Evolutionary conservation across 2,797 vertebrate species (phyloP), one percentile per base, ranked within the genome.

Genomic region (Crocodylus rhombifer): DNA sequence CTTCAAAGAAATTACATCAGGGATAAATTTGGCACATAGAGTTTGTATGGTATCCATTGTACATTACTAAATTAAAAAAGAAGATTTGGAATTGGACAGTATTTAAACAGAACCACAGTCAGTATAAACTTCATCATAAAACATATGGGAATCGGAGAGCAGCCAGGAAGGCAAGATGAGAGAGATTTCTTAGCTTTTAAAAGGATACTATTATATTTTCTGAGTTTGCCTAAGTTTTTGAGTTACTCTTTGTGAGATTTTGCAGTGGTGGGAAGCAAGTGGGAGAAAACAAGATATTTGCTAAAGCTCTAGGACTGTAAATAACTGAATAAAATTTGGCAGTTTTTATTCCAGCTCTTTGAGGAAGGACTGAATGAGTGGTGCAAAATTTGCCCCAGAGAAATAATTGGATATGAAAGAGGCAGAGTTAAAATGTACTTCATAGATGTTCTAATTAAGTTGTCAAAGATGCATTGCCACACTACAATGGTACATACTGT

Each of bases 61-160:
- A 58, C 21, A 71, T 26, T 78, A 69, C 36, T 51, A 94, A 93
- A 82, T 57, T 79, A 86, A 83, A 33, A 81, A 86, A 87, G 73
- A 28, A 77, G 20, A 58, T n/a, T 16, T 92, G 84, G n/a, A 83
- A 80, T 30, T 86, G n/a, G 63, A 17, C 18, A 63, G 71, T 76
- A 4, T 87, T 89, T 89, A 74, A 67, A 93, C 87, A 93, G 18
- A 91, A 74, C 82, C 57, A 95, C 6, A 65, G 62, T 91, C 78
- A 30, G 21, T 81, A 10, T 28, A 9, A 51, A 77, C 93, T 81
- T 90, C 57, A 25, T 17, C 75, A 23, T 20, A 82, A 64, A 65
- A 25, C 15, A 8, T 77, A 21, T 18, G 78, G 87, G 87, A 91
- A 91, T 16, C 14, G 55, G 69, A 28, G 42, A 89, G 14, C 55